phyloP scores from a whole-genome alignment of 2,888 invertebrate species.

The Patella depressa region DNA sequence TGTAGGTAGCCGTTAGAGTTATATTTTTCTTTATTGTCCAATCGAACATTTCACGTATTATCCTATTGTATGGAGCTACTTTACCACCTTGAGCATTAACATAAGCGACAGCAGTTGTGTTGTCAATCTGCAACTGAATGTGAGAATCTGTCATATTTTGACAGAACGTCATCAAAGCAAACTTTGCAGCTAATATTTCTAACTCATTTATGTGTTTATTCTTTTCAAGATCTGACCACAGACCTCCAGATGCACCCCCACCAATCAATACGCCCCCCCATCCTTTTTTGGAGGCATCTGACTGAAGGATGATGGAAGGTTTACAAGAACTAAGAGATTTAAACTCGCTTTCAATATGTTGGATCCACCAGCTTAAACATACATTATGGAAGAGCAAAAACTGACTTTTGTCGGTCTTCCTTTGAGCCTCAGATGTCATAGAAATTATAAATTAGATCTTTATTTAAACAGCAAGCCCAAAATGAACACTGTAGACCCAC shows the following conservation, averaged over 20 bases:
- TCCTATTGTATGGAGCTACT: conserved; percentile 16
- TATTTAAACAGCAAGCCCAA: too few relatives aligned
- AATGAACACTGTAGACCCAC: too few relatives aligned
- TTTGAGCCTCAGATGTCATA: too few relatives aligned
- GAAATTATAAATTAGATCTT: too few relatives aligned
- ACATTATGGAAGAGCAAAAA: too few relatives aligned
- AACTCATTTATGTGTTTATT: conserved; percentile 1
- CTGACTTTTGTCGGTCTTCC: too few relatives aligned
- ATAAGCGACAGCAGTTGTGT: conserved; percentile 22
- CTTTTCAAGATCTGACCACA: conserved; percentile 1
- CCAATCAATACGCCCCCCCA: conserved; percentile 21
- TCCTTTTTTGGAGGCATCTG: conserved; percentile 15
- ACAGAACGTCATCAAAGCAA: not conserved
- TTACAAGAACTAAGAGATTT: conserved; percentile 3
- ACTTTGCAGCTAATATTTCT: conserved; percentile 1
- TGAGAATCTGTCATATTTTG: conserved; percentile 13
- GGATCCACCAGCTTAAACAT: conserved; percentile 21
- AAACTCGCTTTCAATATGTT: not conserved
- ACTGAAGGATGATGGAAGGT: conserved; percentile 13
- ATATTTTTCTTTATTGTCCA: conserved; percentile 17
- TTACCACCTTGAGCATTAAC: conserved; percentile 21
- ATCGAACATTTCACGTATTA: conserved; percentile 20
- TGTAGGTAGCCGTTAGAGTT: conserved; percentile 21
- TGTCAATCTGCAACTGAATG: conserved; percentile 15
- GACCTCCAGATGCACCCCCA: conserved; percentile 8